Evolutionary conservation across 2,797 vertebrate species (phyloP).

Genomic region (Sparidentex hasta): DNA sequence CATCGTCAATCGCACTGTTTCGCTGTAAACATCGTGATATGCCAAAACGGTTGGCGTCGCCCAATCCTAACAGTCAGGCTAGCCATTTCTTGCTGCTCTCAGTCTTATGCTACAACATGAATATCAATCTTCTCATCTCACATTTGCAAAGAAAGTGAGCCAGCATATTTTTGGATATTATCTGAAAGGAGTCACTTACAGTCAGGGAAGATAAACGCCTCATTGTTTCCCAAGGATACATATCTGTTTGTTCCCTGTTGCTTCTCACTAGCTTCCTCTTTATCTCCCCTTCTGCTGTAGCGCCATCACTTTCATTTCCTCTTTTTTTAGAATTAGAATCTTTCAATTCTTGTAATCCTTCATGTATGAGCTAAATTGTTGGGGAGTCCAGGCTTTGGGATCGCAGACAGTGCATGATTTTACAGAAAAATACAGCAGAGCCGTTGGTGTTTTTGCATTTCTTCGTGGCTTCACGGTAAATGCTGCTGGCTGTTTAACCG

Average conservation of each 20-base stretch:
- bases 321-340: neutral
- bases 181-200: neutral
- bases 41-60: no score
- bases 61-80: no score
- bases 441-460: no score
- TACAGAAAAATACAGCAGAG: neutral
- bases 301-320: constrained; percentile 10
- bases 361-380: neutral
- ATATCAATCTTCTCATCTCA: neutral
- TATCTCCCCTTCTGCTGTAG: neutral
- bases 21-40: no score
- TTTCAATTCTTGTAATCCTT: neutral
- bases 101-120: neutral
- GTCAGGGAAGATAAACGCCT: neutral
- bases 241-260: neutral
- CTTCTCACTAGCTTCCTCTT: neutral
- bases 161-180: neutral
- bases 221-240: neutral
- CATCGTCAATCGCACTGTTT: no score
- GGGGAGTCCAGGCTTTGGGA: neutral
- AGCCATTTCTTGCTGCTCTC: neutral
- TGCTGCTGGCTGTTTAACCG: constrained; percentile 1
- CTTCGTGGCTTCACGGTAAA: neutral
- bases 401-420: neutral
- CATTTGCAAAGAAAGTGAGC: neutral